These are phyloP conservation scores for Camarhynchus parvulus DNA, from an alignment of 2,113 vertebrate species.

Conservation along the genomic window DNA sequence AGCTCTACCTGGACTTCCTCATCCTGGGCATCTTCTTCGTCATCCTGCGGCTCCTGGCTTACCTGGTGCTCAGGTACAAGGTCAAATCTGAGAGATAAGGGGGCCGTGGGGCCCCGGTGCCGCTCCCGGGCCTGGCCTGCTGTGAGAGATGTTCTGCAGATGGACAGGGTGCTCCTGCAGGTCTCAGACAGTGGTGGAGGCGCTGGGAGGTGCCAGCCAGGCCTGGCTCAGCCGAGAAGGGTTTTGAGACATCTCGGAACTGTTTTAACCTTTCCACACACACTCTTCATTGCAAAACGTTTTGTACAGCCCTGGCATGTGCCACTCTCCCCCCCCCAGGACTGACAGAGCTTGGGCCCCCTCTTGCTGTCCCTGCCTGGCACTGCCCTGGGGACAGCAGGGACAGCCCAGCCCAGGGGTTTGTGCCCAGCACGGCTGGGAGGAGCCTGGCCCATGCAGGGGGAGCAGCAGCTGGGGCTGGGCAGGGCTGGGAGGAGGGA, in stretches of 20 bases:
- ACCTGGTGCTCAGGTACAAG: slow-evolving; percentile 94
- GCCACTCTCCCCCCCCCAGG: background rate
- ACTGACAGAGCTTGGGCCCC: background rate
- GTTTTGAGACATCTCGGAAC: slow-evolving; percentile 70
- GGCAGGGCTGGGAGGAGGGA: background rate
- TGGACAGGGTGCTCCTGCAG: background rate
- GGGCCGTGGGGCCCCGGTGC: background rate
- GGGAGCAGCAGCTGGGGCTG: background rate
- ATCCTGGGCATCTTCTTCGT: slow-evolving; percentile 94
- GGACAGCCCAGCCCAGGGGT: background rate
- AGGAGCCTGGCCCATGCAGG: background rate
- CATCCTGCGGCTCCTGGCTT: slow-evolving; percentile 89
- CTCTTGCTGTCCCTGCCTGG: background rate
- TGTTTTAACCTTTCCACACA: slow-evolving; percentile 78
- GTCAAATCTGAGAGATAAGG: slow-evolving; percentile 93
- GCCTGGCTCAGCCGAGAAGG: slow-evolving; percentile 66
- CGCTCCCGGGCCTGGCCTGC: background rate
- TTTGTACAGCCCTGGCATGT: slow-evolving; percentile 52
- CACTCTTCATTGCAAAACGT: slow-evolving; percentile 51
- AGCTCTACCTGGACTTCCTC: slow-evolving; percentile 96
- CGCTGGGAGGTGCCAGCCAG: background rate
- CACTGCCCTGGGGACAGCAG: background rate
- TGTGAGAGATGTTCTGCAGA: background rate
- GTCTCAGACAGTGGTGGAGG: background rate
- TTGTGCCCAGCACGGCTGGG: background rate